Conservation (phyloP, 2,113 vertebrate species). For the Neotoma lepida region DNA sequence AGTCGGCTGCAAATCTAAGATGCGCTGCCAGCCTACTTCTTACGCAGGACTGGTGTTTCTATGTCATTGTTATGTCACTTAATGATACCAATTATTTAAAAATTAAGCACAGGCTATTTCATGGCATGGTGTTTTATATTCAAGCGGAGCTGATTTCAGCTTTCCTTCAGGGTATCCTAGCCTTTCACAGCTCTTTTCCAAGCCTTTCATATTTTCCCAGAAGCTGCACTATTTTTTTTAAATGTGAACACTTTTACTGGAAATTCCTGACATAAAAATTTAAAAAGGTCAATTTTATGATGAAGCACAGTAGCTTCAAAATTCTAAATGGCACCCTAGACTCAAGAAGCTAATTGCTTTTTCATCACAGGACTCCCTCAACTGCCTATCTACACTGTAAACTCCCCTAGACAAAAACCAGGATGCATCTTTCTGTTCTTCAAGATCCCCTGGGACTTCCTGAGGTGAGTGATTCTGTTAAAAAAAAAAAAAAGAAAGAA, state of each 20-base stretch:
- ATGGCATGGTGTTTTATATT: conserved; percentile 78
- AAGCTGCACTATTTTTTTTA: conserved; percentile 75
- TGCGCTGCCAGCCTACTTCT: conserved; percentile 72
- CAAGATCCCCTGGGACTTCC: conserved; percentile 78
- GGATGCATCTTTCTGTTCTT: conserved; percentile 72
- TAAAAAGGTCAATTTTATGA: conserved; percentile 88
- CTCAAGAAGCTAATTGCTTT: conserved; percentile 87
- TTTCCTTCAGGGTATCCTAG: conserved; percentile 69
- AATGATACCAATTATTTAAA: conserved; percentile 86
- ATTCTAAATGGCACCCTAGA: conserved; percentile 85
- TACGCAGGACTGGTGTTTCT: conserved; percentile 77
- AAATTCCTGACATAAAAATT: conserved; percentile 86
- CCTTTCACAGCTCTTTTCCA: conserved; percentile 78
- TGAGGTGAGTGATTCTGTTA: conserved; percentile 70
- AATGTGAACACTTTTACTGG: conserved; percentile 79
- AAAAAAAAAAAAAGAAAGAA: conserved; percentile 78
- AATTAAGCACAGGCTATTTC: conserved; percentile 82
- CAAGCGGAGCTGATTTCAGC: conserved; percentile 72
- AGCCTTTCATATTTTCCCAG: conserved; percentile 78
- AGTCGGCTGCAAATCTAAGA: conserved; percentile 74
- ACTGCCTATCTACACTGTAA: conserved; percentile 77
- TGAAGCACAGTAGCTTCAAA: conserved; percentile 82
- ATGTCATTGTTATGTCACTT: conserved; percentile 82
- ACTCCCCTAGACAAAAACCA: conserved; percentile 72
- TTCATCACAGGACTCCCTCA: conserved; percentile 79